A percentile compares a stretch with the other conserved stretches of the same genome.
Evolutionary conservation across 2,888 invertebrate genomes (phyloP).

Genomic region (Heliconius aoede): DNA sequence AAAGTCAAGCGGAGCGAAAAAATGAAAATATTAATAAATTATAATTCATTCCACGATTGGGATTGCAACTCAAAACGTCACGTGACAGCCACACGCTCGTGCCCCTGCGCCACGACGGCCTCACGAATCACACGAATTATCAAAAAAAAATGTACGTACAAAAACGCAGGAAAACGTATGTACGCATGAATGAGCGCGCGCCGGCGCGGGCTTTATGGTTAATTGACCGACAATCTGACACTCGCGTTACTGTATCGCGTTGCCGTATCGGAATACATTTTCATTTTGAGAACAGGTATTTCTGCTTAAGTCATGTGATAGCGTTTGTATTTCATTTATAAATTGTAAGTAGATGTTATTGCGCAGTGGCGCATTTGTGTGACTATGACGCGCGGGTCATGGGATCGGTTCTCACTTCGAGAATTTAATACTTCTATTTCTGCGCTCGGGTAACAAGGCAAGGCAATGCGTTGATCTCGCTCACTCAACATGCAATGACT

Average conservation of each 20-base stretch:
- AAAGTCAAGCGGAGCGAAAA: no score
- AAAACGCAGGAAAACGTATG: conserved; percentile 44
- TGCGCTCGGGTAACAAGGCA: no score
- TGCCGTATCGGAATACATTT: conserved; percentile 30
- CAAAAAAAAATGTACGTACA: not conserved
- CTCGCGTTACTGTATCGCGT: conserved; percentile 26
- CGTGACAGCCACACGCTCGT: no score
- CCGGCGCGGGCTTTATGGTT: conserved; percentile 50
- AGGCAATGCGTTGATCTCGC: no score
- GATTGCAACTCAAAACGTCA: no score
- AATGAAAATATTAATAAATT: no score
- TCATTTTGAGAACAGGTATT: conserved; percentile 22
- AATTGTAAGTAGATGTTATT: not conserved
- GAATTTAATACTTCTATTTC: no score
- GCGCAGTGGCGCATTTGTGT: not conserved
- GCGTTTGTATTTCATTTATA: conserved; percentile 8
- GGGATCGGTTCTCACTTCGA: no score
- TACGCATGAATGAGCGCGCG: conserved; percentile 48
- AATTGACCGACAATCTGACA: conserved; percentile 44
- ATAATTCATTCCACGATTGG: no score
- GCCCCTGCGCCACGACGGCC: no score
- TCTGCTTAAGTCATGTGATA: conserved; percentile 2
- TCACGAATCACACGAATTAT: not conserved
- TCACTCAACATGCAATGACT: no score
- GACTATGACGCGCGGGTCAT: no score